Percentiles rank a stretch among this genome's conserved stretches.
Evolutionary conservation across 2,888 invertebrate species (phyloP).

Genomic region (Rhingia campestris): DNA sequence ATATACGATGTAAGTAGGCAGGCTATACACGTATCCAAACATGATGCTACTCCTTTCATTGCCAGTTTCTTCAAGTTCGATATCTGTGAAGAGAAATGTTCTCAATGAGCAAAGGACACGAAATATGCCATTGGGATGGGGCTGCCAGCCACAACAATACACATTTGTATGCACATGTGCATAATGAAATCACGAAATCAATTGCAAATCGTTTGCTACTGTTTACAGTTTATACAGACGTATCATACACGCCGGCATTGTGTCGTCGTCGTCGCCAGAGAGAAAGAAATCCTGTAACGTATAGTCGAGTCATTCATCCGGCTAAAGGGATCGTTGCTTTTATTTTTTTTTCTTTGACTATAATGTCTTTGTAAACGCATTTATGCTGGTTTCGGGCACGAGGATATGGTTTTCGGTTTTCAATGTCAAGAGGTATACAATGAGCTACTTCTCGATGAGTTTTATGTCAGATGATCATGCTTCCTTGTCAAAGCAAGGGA

Average conservation of each 20-base stretch:
- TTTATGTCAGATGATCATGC: too few relatives aligned
- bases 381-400: conserved; percentile 9
- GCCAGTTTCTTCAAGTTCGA: conserved; percentile 52
- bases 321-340: conserved; percentile 8
- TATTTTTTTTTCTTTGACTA: too few relatives aligned
- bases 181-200: conserved; percentile 74
- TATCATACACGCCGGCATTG: conserved; percentile 62
- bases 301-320: conserved; percentile 3
- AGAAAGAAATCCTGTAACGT: conserved; percentile 34
- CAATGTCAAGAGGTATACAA: conserved; percentile 19
- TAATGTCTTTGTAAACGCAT: conserved; percentile 62
- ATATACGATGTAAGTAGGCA: conserved; percentile 9
- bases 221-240: conserved; percentile 63
- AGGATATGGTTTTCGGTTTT: conserved; percentile 24
- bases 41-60: conserved; percentile 9
- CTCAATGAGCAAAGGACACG: conserved; percentile 50
- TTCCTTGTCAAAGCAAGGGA: too few relatives aligned
- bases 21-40: conserved; percentile 2
- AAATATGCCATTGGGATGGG: conserved; percentile 13
- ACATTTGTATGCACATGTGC: conserved; percentile 65
- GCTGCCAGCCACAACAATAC: conserved; percentile 32
- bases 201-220: conserved; percentile 75
- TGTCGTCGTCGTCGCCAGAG: conserved; percentile 20
- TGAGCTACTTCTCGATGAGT: too few relatives aligned
- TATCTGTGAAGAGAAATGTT: conserved; percentile 26